Base-by-base conservation (phyloP, 2,888 invertebrate species). In the Clusia tigrina region DNA sequence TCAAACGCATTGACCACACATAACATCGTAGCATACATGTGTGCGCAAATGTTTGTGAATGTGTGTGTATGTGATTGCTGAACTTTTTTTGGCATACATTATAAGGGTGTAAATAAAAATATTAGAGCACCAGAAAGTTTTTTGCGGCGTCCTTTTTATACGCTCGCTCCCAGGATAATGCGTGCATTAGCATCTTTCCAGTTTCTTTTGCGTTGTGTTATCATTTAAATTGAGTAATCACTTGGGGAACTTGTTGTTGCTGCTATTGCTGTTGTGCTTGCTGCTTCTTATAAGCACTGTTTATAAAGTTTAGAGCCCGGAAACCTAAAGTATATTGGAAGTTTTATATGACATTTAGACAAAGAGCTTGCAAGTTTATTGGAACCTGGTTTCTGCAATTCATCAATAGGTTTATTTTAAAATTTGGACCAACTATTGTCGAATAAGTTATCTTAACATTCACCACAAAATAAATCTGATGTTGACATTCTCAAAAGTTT, bases 191-290 rank as follows among this genome's bases (percentile, higher is more conserved):
- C 75, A 76, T 74, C 69, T 71, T 69, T n/a, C 65, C 66, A 67
- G 69, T 71, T 71, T 71, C 58, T 55, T 66, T 23, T 63, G 60
- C 48, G 65, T 56, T 22, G 62, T 58, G 25, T 58, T 62, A 54
- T 51, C 75, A 71, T 77, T 74, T 68, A 72, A 79, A 78, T 77
- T 78, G 72, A 78, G 77, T 76, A 77, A 80, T 79, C 76, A 74
- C 76, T 71, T 68, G 75, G 71, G 71, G 70, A 67, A 69, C 72
- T 73, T 70, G 59, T 68, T 72, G 64, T 59, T 32, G n/a, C n/a
- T n/a, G n/a, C n/a, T n/a, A n/a, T n/a, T n/a, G n/a, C n/a, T n/a
- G n/a, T n/a, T n/a, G n/a, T n/a, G n/a, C n/a, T n/a, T n/a, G n/a
- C n/a, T n/a, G n/a, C n/a, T n/a, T n/a, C n/a, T n/a, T n/a, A n/a